Evolutionary conservation across 1,140 invertebrate species (phyloP), one percentile per base, ranked within the genome.

Genomic region (Drosophila virilis): DNA sequence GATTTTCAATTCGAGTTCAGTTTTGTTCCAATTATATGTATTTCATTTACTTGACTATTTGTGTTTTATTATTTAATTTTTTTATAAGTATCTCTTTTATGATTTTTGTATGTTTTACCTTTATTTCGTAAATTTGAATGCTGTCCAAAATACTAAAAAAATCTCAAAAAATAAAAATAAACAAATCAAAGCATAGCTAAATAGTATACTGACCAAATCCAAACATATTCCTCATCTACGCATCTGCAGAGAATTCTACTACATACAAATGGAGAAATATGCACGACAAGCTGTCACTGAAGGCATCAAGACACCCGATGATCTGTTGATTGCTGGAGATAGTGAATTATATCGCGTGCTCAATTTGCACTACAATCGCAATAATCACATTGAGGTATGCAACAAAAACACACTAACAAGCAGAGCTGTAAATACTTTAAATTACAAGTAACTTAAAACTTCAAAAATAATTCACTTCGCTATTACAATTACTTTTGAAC

Each of bases 241-340:
- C 84, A 88, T 91, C 95, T 96, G 48, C 96, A 99, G 99, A 93
- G 99, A 99, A 94, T 99, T 99, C 94, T 99, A 98, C 95, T 99
- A 99, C 94, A 99, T 99, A 92, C 99, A 99, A 94, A 99, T 99
- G 98, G 99, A 99, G 94, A 99, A 99, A 93, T 99, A 99, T 93
- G 98, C 99, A 60, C 95, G 98, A 81, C 98, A 99, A 93, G 97
- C 98, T 35, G 95, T 99, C 77, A 98, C 97, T 74, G 99, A 99
- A 94, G 98, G 98, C 52, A 95, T 98, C 75, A 98, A 98, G 93
- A 96, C 95, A 90, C 94, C 95, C 28, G 98, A 99, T 70, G 98
- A 99, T 89, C 94, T 99, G 43, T 96, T 96, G 89, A 98, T 99
- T 37, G 97, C 96, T 61, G 95, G 95, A 28, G 99, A 99, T 93